These are phyloP conservation scores for Myzus persicae DNA, from an alignment of 1,140 invertebrate genomes.

Conservation along the genomic window DNA sequence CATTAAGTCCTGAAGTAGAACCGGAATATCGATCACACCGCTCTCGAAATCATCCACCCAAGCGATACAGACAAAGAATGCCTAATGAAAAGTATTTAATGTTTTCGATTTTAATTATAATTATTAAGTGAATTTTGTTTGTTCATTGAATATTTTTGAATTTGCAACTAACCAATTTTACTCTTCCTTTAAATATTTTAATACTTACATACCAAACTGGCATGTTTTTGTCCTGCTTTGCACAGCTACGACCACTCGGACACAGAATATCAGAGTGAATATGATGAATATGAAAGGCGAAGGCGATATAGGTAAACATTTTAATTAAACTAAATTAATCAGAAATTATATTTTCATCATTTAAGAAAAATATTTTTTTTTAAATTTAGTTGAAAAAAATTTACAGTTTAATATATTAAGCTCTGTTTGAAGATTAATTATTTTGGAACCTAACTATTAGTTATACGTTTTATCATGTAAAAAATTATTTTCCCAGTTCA, in stretches of 20 bases:
- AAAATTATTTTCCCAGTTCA: background rate
- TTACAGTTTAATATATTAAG: background rate
- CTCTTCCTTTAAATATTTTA: background rate
- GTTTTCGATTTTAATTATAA: slow-evolving; percentile 9
- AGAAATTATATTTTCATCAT: background rate
- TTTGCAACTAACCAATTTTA: slow-evolving; percentile 59
- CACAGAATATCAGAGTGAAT: slow-evolving; percentile 61
- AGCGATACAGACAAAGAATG: slow-evolving; percentile 61
- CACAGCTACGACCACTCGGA: slow-evolving; percentile 60
- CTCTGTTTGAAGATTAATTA: background rate
- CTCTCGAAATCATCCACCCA: slow-evolving; percentile 63
- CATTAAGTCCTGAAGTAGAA: slow-evolving; percentile 63
- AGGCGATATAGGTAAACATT: slow-evolving; percentile 57
- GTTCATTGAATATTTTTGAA: slow-evolving; percentile 53
- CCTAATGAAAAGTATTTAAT: slow-evolving; percentile 57
- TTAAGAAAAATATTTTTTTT: background rate
- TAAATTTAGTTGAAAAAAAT: background rate
- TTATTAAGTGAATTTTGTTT: slow-evolving; percentile 52
- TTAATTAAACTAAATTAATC: background rate
- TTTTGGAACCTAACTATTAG: background rate
- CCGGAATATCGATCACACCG: slow-evolving; percentile 61
- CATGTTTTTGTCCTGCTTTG: slow-evolving; percentile 59
- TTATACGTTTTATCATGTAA: background rate
- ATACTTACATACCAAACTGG: slow-evolving; percentile 28
- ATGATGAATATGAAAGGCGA: slow-evolving; percentile 61